Evolutionary conservation across 2,797 vertebrate genomes (phyloP), one percentile per base, ranked within the genome.

Genomic region (Gila robusta): DNA sequence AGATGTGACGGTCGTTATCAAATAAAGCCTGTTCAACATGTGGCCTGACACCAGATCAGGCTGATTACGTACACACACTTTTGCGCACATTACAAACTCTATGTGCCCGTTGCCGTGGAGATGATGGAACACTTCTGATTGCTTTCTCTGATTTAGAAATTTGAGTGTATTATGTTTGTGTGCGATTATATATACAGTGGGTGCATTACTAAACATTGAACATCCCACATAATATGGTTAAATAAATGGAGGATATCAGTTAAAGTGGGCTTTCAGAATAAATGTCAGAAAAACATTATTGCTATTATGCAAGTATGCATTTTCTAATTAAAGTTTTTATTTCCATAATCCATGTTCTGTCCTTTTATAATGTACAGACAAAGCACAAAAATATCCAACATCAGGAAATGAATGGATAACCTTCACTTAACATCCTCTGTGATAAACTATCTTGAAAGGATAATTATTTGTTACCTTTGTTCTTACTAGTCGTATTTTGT

Each of bases 21-120:
- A 88, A 91, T 89, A 90, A 80, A 89, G 71, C 77, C 77, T 16
- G 41, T 84, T 91, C 69, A 91, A 73, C 73, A 87, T 70, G 74
- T 73, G 67, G 69, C 87, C 79, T 88, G 87, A 92, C 71, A 85
- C 79, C 28, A 86, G 80, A 89, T 90, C 54, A 78, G 39, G n/a
- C 39, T 28, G 89, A 88, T 91, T 88, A 90, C 81, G 78, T 84
- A 41, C 72, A 69, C 5, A 81, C 76, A 59, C 69, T 62, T 54
- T 80, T 47, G 21, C 16, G 28, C 69, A 76, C 64, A 77, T 56
- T 49, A 79, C 86, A 82, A 67, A 67, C 76, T 64, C 54, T 5
- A 71, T 41, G 62, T 62, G 35, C 35, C 79, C 21, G 89, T 91
- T 90, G 88, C 88, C 86, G 64, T 89, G 90, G 90, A 89, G 89